Evolutionary conservation across 2,113 vertebrate genomes (phyloP).

Genomic region (Diadophis punctatus): DNA sequence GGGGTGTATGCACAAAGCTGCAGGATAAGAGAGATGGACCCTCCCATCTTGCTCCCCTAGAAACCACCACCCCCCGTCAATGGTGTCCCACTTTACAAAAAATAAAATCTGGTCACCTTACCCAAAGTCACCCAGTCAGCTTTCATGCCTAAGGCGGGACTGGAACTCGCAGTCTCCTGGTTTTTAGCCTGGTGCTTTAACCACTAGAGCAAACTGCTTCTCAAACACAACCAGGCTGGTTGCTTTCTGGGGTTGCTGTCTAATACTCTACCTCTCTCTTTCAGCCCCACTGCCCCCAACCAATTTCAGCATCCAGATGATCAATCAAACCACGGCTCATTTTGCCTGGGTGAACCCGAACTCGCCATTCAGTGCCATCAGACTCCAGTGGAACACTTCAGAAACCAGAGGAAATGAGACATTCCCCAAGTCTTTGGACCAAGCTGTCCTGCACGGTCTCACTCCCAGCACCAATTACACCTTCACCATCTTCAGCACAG

Average conservation of each 20-base stretch:
- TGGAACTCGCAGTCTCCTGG: background rate
- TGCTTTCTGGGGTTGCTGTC: background rate
- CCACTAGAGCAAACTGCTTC: background rate
- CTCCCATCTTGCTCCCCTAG: too few species aligned
- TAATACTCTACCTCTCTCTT: background rate
- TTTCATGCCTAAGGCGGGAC: background rate
- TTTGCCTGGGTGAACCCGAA: background rate
- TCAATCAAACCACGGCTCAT: background rate
- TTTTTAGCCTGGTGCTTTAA: background rate
- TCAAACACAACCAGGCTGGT: background rate
- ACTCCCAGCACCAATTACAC: conserved; percentile 17
- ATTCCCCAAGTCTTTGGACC: accelerated
- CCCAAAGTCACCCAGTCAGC: too few species aligned
- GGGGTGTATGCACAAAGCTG: too few species aligned
- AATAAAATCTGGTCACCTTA: too few species aligned
- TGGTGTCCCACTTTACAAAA: too few species aligned
- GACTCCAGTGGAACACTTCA: background rate
- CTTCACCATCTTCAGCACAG: background rate
- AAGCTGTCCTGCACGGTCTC: background rate
- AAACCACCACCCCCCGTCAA: too few species aligned
- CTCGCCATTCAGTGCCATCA: background rate
- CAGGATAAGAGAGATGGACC: too few species aligned
- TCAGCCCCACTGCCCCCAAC: background rate
- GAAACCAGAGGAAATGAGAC: accelerated
- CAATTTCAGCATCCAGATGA: background rate